A percentile compares a stretch with the other conserved stretches of the same genome.
phyloP scores from a whole-genome alignment of 2,113 vertebrate species.

The Laterallus jamaicensis region DNA sequence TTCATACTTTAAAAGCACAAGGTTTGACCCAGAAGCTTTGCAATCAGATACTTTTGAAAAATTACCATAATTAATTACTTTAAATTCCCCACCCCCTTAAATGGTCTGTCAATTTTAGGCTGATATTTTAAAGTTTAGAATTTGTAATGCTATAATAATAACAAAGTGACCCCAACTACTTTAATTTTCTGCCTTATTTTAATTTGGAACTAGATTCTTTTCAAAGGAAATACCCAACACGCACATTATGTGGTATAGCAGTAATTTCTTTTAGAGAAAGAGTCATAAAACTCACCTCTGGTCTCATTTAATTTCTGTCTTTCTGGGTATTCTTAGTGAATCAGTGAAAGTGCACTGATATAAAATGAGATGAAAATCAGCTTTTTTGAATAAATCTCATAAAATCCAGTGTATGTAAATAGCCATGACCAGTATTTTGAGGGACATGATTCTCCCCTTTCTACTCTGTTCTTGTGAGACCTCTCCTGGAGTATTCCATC shows the following conservation, averaged over 20 bases:
- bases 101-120: background rate
- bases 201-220: background rate
- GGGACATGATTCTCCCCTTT: no score
- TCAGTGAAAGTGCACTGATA: background rate
- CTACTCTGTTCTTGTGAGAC: no score
- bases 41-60: background rate
- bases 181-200: background rate
- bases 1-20: background rate
- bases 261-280: background rate
- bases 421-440: no score
- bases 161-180: background rate
- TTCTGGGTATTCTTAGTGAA: background rate
- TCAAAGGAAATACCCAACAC: background rate
- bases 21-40: background rate
- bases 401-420: background rate
- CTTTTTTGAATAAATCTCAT: background rate
- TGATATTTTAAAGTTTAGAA: background rate
- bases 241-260: background rate
- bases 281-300: background rate
- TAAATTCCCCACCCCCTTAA: rapidly evolving
- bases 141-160: background rate
- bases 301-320: background rate
- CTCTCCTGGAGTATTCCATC: no score
- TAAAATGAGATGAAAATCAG: background rate
- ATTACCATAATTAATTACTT: background rate